Base-by-base conservation (phyloP, 2,888 invertebrate genomes). In the Teleogryllus oceanicus region DNA sequence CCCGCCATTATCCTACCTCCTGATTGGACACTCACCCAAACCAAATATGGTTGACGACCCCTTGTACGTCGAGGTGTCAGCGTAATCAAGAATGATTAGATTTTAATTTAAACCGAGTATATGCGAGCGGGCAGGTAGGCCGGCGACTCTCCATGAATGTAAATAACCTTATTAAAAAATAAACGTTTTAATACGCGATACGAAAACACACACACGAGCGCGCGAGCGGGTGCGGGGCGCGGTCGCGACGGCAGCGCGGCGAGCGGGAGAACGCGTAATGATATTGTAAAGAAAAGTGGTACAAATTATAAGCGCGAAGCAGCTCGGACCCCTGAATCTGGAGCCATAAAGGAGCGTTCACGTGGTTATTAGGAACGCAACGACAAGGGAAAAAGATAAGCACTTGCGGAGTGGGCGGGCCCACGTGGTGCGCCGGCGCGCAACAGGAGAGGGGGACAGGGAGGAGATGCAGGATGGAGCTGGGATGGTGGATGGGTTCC, bases 251-350 rank as follows among this genome's bases (percentile, higher is more conserved):
- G n/a, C 62, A n/a, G 62, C 13, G 62, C n/a, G 16, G 16, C 62
- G 62, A 62, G 62, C 62, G 37, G 37, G 37, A 37, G 37, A 37
- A 37, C 37, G 37, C 37, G 62, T 62, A 62, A 62, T 62, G n/a
- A 62, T 62, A 62, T 62, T 62, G 62, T 62, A 62, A 62, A 78
- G 50, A 50, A 78, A 51, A 78, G 78, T 51, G 74, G 77, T 50
- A 50, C 74, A 80, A 80, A 80, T 80, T 80, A 80, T 78, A 80
- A 74, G 74, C 78, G 75, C 50, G 50, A 50, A 24, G 16, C 11
- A 21, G 21, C 77, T 50, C 50, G 80, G 74, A 80, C 77, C 80
- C 80, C 80, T 75, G 77, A 80, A 80, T 80, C 80, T 80, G 74
- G 24, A 74, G 49, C 78, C 80, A 80, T 80, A 77, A 80, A 80